A percentile compares a stretch with the other conserved stretches of the same genome.
These are phyloP conservation scores for Mantis religiosa DNA, from an alignment of 2,888 invertebrate species.

Conservation along the genomic window DNA sequence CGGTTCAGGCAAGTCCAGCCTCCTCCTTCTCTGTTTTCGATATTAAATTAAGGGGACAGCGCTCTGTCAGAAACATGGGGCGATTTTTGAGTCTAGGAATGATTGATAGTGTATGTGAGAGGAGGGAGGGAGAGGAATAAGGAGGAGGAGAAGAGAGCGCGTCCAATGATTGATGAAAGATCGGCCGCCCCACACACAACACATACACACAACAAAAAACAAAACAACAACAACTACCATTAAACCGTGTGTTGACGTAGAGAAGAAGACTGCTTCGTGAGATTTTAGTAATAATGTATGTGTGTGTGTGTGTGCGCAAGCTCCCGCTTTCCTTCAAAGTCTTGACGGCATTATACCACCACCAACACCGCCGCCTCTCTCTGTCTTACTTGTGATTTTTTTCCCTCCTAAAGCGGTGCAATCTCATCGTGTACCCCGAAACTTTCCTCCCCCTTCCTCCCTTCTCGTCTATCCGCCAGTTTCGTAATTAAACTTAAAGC, in stretches of 20 bases:
- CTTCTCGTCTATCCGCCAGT: background rate
- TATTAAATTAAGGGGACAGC: constrained; percentile 33
- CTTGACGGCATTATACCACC: background rate
- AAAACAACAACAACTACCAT: constrained; percentile 10
- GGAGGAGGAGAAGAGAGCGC: background rate
- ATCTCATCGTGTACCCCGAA: constrained; percentile 15
- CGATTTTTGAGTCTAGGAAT: constrained; percentile 27
- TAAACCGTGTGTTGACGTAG: constrained; percentile 12
- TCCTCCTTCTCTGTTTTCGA: constrained; percentile 20
- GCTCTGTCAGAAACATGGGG: constrained; percentile 30
- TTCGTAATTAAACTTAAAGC: constrained; percentile 29
- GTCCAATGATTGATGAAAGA: constrained; percentile 17
- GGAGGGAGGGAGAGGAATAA: constrained; percentile 4
- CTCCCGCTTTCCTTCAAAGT: background rate
- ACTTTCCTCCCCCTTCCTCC: background rate
- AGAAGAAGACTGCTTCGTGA: background rate
- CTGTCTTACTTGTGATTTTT: background rate
- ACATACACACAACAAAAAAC: constrained; percentile 1
- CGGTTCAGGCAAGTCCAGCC: background rate
- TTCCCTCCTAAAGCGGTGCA: background rate
- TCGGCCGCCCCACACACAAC: constrained; percentile 10
- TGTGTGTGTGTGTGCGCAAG: background rate
- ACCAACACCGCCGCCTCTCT: no score
- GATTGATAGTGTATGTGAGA: constrained; percentile 30
- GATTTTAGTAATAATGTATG: background rate